A percentile compares a stretch with the other conserved stretches of the same genome.
phyloP scores from a whole-genome alignment of 2,797 vertebrate genomes.

The Sebastes iracundus region DNA sequence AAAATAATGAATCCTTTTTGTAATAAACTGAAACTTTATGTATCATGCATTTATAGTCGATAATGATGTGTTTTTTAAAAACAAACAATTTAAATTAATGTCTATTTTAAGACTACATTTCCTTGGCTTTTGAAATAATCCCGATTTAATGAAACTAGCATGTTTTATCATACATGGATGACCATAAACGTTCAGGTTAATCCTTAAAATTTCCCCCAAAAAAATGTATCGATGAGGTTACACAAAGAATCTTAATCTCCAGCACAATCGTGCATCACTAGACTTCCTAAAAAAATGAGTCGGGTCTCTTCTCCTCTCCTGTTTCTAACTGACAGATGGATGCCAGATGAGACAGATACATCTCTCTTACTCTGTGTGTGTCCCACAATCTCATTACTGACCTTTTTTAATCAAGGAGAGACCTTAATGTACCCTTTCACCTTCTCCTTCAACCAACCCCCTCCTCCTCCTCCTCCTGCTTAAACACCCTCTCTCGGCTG shows the following conservation, averaged over 20 bases:
- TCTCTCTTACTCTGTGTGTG: constrained; percentile 55
- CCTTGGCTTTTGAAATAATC: not conserved
- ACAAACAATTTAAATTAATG: not conserved
- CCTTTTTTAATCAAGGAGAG: constrained; percentile 80
- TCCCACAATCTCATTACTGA: constrained; percentile 76
- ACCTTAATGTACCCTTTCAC: constrained; percentile 81
- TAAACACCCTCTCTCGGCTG: constrained; percentile 44
- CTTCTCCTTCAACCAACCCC: constrained; percentile 65
- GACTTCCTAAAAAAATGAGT: constrained; percentile 1
- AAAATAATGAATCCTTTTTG: not conserved
- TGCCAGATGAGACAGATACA: constrained; percentile 56
- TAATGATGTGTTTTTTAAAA: not conserved
- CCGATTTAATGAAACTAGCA: not conserved
- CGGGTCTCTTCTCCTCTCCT: not conserved
- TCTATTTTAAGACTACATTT: not conserved
- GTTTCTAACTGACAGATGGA: constrained; percentile 56
- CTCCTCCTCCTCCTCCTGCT: constrained; percentile 59
- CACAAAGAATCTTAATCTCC: not conserved
- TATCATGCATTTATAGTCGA: not conserved
- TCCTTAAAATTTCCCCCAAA: not conserved
- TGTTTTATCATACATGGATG: not conserved
- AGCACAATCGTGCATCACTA: constrained; percentile 15
- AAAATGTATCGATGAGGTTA: not conserved
- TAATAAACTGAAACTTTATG: not conserved
- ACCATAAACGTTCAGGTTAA: not conserved